Percentiles rank a stretch among this genome's conserved stretches.
Evolutionary conservation across 2,113 vertebrate species (phyloP).

Genomic region (Scomber japonicus): DNA sequence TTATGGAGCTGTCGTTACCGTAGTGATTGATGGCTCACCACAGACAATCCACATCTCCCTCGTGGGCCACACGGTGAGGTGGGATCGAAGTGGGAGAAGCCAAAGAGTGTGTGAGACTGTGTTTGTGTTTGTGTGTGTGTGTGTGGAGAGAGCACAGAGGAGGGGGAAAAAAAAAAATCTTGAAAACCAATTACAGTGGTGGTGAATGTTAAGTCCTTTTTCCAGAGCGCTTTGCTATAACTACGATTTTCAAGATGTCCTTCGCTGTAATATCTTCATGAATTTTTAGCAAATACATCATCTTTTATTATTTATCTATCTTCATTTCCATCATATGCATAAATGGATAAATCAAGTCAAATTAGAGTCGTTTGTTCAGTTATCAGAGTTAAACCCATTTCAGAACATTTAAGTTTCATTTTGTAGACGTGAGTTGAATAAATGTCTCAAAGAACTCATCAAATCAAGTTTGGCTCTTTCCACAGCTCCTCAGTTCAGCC

Average conservation of each 20-base stretch:
- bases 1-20: constrained; percentile 60
- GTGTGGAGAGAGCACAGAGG: neutral
- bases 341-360: too few relatives aligned
- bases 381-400: too few relatives aligned
- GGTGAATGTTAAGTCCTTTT: neutral
- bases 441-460: too few relatives aligned
- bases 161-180: neutral
- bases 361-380: too few relatives aligned
- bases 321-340: too few relatives aligned
- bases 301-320: too few relatives aligned
- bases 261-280: neutral
- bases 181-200: neutral
- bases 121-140: constrained; percentile 6
- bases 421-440: too few relatives aligned
- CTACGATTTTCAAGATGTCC: neutral
- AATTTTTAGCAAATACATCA: too few relatives aligned
- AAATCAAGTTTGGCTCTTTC: too few relatives aligned
- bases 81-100: constrained; percentile 20
- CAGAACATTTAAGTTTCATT: too few relatives aligned
- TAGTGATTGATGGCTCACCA: constrained; percentile 70
- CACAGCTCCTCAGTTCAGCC: too few relatives aligned
- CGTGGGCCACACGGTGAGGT: neutral
- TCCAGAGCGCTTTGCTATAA: neutral
- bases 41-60: constrained; percentile 51
- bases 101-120: neutral